A percentile compares a stretch with the other conserved stretches of the same genome.
Conservation (phyloP, 2,113 vertebrate genomes). For the Chaetodon trifascialis region DNA sequence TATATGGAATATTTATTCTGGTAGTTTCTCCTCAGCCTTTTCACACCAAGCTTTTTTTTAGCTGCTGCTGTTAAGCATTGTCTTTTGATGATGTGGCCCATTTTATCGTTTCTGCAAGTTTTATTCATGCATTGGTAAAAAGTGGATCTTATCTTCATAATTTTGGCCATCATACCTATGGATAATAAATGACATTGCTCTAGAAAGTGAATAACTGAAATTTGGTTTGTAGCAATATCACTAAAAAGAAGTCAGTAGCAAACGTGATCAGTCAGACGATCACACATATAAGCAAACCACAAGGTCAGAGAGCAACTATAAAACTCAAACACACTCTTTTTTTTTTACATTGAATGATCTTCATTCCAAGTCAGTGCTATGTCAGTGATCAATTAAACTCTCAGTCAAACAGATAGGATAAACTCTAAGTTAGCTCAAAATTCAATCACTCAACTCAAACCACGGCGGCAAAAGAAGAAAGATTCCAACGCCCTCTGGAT, state of each 20-base stretch:
- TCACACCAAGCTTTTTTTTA: not conserved
- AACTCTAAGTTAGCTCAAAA: too few relatives aligned
- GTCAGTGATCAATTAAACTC: too few relatives aligned
- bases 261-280: too few relatives aligned
- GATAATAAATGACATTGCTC: not conserved
- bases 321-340: too few relatives aligned
- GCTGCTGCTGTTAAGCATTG: not conserved
- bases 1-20: not conserved
- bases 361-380: too few relatives aligned
- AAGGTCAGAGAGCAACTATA: too few relatives aligned
- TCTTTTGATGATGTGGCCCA: conserved; percentile 21
- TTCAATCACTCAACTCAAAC: too few relatives aligned
- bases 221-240: not conserved
- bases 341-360: too few relatives aligned
- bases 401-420: too few relatives aligned
- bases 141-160: not conserved
- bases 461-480: too few relatives aligned
- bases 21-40: not conserved
- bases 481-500: too few relatives aligned
- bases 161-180: not conserved
- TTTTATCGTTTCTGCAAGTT: not conserved
- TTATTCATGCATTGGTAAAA: not conserved
- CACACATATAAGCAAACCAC: too few relatives aligned
- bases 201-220: not conserved
- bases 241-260: not conserved